Evolutionary conservation across 2,888 invertebrate genomes (phyloP).

Genomic region (Mayetiola destructor): DNA sequence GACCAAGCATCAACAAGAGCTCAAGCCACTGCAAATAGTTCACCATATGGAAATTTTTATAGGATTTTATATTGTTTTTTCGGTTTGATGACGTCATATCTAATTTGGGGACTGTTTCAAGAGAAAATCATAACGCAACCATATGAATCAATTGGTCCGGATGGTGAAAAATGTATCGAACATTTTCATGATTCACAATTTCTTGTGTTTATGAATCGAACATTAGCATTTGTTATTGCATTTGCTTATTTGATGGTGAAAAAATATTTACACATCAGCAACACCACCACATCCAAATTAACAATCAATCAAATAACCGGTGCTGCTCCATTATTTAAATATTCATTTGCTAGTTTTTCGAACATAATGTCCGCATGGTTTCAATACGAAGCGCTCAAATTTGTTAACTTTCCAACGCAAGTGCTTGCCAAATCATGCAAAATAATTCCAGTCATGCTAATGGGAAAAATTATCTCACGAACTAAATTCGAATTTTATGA

Average conservation of each 20-base stretch:
- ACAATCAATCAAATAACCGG: conserved; percentile 36
- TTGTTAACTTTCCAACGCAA: conserved; percentile 95
- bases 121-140: conserved; percentile 94
- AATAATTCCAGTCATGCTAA: conserved; percentile 94
- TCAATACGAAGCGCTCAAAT: conserved; percentile 98
- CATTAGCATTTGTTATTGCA: conserved; percentile 67
- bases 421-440: conserved; percentile 96
- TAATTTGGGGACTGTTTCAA: conserved; percentile 93
- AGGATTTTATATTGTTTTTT: conserved; percentile 59
- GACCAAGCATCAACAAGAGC: conserved; percentile 22
- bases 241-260: conserved; percentile 45
- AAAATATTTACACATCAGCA: conserved; percentile 38
- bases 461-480: conserved; percentile 84
- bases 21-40: conserved; percentile 43
- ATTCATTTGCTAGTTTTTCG: conserved; percentile 88
- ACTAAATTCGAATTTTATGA: conserved; percentile 80
- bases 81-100: conserved; percentile 79
- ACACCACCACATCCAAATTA: conserved; percentile 25
- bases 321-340: conserved; percentile 82
- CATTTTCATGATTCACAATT: conserved; percentile 91
- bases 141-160: conserved; percentile 43
- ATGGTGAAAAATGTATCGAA: conserved; percentile 38
- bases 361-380: conserved; percentile 99
- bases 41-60: conserved; percentile 38
- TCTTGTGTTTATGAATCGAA: conserved; percentile 87